phyloP scores from a whole-genome alignment of 1,140 invertebrate species.

The Camponotus pennsylvanicus region DNA sequence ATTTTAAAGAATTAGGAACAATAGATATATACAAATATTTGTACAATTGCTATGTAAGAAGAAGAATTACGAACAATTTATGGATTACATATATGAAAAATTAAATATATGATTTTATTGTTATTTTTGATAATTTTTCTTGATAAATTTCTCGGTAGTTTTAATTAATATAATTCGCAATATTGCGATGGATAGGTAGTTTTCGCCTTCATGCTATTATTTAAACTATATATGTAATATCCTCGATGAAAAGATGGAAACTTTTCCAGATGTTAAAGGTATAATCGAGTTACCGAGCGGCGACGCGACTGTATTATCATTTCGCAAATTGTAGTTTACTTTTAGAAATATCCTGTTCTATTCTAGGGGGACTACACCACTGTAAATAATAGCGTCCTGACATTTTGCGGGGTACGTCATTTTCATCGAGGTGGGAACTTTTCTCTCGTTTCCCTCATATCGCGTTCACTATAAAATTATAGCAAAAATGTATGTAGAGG shows the following conservation, averaged over 20 bases:
- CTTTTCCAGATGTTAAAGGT: slow-evolving; percentile 58
- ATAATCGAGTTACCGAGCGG: slow-evolving; percentile 46
- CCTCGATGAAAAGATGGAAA: slow-evolving; percentile 35
- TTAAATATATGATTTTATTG: neutral
- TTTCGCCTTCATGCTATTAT: slow-evolving; percentile 23
- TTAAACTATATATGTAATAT: slow-evolving; percentile 25
- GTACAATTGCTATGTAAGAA: neutral
- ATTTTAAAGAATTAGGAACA: neutral
- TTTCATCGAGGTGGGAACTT: slow-evolving; percentile 20
- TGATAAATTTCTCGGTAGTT: neutral
- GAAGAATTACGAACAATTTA: neutral
- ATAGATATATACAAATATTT: neutral
- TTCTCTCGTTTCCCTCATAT: slow-evolving; percentile 20
- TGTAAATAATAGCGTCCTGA: slow-evolving; percentile 51
- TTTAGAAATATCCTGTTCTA: slow-evolving; percentile 29
- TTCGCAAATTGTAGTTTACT: slow-evolving; percentile 61
- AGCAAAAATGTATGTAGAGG: slow-evolving; percentile 7
- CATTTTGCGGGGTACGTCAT: slow-evolving; percentile 48
- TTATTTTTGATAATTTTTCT: neutral
- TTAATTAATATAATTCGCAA: neutral
- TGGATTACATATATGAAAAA: neutral
- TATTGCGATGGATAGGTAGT: neutral
- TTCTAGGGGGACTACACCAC: slow-evolving; percentile 26
- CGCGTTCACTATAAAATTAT: slow-evolving; percentile 47
- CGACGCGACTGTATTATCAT: slow-evolving; percentile 48